A percentile compares a stretch with the other conserved stretches of the same genome.
phyloP scores from a whole-genome alignment of 1,140 invertebrate species.

The Anoplolepis gracilipes region DNA sequence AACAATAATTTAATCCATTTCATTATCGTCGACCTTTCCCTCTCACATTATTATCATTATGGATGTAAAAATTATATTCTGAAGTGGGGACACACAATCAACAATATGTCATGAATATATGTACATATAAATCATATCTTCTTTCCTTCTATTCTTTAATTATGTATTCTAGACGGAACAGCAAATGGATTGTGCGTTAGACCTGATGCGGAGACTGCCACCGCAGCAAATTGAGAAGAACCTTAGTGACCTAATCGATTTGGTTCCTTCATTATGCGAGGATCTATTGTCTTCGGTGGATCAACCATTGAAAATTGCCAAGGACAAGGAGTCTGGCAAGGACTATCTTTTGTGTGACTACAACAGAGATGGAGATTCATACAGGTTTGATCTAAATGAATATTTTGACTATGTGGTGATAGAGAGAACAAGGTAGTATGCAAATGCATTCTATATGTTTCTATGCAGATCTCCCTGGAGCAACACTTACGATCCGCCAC shows the following conservation, averaged over 20 bases:
- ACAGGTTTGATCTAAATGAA: slow-evolving; percentile 87
- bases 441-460: slow-evolving; percentile 10
- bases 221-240: slow-evolving; percentile 99
- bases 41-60: background rate
- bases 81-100: background rate
- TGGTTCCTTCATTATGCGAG: slow-evolving; percentile 98
- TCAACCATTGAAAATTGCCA: slow-evolving; percentile 98
- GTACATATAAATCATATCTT: background rate
- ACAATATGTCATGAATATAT: background rate
- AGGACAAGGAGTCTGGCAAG: slow-evolving; percentile 97
- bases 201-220: slow-evolving; percentile 99
- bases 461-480: slow-evolving; percentile 97
- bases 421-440: background rate
- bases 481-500: slow-evolving; percentile 98
- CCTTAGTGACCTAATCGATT: slow-evolving; percentile 98
- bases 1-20: slow-evolving; percentile 1
- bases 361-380: slow-evolving; percentile 99
- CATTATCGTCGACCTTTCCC: background rate
- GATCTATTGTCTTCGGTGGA: slow-evolving; percentile 99
- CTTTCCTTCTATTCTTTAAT: background rate
- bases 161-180: slow-evolving; percentile 93
- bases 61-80: slow-evolving; percentile 78
- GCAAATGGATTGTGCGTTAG: slow-evolving; percentile 99
- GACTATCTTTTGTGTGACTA: slow-evolving; percentile 99
- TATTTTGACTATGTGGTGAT: background rate